These are phyloP conservation scores for Octonoba sinensis DNA, from an alignment of 2,888 invertebrate genomes.

Conservation along the genomic window DNA sequence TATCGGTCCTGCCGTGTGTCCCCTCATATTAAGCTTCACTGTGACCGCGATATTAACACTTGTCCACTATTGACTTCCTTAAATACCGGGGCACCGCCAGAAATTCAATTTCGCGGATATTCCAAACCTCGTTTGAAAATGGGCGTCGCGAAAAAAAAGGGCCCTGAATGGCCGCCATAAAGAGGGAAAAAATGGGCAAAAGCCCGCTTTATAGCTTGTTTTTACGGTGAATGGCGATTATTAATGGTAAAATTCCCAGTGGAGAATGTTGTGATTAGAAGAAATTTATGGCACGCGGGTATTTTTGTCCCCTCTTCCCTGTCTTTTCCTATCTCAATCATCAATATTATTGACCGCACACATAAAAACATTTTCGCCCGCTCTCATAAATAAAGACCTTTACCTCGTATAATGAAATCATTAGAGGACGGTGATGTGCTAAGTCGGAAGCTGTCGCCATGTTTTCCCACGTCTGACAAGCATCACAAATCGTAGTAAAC, in stretches of 20 bases:
- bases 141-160: conserved; percentile 9
- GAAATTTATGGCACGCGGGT: conserved; percentile 62
- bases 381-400: conserved; percentile 62
- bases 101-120: conserved; percentile 57
- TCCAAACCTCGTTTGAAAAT: conserved; percentile 34
- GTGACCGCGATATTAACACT: conserved; percentile 61
- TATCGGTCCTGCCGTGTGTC: too few species aligned
- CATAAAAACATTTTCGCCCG: conserved; percentile 58
- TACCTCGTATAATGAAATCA: conserved; percentile 60
- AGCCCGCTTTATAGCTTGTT: conserved; percentile 61
- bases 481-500: background rate
- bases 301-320: conserved; percentile 42
- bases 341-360: conserved; percentile 63
- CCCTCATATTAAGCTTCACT: conserved; percentile 42
- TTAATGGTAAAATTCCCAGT: conserved; percentile 61
- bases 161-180: conserved; percentile 36
- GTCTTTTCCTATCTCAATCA: conserved; percentile 49
- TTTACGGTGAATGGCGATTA: conserved; percentile 63
- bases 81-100: conserved; percentile 26
- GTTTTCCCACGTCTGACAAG: conserved; percentile 11
- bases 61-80: conserved; percentile 54
- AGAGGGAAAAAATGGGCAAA: conserved; percentile 45
- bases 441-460: conserved; percentile 17
- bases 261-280: conserved; percentile 61
- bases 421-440: conserved; percentile 16